Conservation (phyloP, 2,888 invertebrate species). For the Morpho achilles region DNA sequence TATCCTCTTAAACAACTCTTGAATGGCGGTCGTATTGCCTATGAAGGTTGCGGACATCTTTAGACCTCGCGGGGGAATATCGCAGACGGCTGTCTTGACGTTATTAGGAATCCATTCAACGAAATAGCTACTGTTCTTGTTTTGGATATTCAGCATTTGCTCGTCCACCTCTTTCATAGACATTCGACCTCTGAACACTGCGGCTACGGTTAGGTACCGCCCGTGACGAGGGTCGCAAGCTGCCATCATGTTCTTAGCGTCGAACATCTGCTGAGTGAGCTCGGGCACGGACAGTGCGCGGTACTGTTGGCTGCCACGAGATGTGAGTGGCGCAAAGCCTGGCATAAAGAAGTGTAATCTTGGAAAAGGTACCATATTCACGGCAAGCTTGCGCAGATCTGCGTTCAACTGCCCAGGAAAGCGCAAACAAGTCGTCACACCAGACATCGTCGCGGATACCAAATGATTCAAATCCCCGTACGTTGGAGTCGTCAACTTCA, state of each 20-base stretch:
- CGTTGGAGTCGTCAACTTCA: conserved; percentile 84
- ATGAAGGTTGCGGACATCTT: conserved; percentile 94
- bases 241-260: conserved; percentile 84
- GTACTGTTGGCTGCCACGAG: conserved; percentile 83
- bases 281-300: conserved; percentile 92
- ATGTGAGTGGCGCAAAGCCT: conserved; percentile 74
- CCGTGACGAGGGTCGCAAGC: conserved; percentile 82
- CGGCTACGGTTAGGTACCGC: conserved; percentile 83
- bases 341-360: conserved; percentile 78
- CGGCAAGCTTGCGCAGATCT: too few species aligned
- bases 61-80: conserved; percentile 85
- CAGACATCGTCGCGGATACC: conserved; percentile 61
- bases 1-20: conserved; percentile 91
- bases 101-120: conserved; percentile 90
- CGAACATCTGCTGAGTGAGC: conserved; percentile 87
- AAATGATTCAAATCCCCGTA: conserved; percentile 85
- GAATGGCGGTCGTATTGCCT: conserved; percentile 91
- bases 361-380: conserved; percentile 84
- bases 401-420: conserved; percentile 71
- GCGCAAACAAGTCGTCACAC: conserved; percentile 61
- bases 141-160: conserved; percentile 79
- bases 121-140: conserved; percentile 86
- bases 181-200: conserved; percentile 93
- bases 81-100: conserved; percentile 78
- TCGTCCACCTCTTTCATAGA: conserved; percentile 93